Conservation (phyloP, 2,797 vertebrate species). For the Pristis pectinata region DNA sequence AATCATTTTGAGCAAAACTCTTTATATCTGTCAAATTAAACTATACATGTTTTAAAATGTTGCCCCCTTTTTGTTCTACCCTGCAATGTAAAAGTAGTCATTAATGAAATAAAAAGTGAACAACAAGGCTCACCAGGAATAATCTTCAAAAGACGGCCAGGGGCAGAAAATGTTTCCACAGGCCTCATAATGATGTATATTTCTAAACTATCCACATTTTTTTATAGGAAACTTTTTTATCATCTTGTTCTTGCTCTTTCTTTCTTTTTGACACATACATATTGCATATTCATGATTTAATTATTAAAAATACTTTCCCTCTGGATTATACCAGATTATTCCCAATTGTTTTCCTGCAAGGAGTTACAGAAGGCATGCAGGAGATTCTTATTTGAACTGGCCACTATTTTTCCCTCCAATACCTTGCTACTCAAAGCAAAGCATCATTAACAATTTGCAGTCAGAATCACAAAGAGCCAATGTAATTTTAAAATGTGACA, state of each 20-base stretch:
- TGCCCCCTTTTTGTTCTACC: neutral
- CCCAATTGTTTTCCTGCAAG: neutral
- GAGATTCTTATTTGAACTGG: neutral
- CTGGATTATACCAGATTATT: neutral
- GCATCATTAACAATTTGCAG: neutral
- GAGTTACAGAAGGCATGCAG: neutral
- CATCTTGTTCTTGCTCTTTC: neutral
- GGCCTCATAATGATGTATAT: neutral
- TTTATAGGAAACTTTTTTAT: neutral
- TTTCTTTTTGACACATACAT: neutral
- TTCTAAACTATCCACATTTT: neutral
- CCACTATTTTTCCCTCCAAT: neutral
- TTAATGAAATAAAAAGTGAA: slow-evolving; percentile 1
- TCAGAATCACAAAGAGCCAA: neutral
- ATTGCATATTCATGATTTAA: neutral
- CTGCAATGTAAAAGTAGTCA: neutral
- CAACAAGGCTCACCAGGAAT: neutral
- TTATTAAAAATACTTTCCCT: neutral
- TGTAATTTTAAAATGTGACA: neutral
- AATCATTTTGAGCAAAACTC: neutral
- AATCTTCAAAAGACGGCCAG: neutral
- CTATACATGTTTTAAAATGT: neutral
- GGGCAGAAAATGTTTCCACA: neutral
- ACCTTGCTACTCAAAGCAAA: neutral
- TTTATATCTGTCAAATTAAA: neutral